Conservation (phyloP, 2,888 invertebrate species). For the Philopedon plagiatum region DNA sequence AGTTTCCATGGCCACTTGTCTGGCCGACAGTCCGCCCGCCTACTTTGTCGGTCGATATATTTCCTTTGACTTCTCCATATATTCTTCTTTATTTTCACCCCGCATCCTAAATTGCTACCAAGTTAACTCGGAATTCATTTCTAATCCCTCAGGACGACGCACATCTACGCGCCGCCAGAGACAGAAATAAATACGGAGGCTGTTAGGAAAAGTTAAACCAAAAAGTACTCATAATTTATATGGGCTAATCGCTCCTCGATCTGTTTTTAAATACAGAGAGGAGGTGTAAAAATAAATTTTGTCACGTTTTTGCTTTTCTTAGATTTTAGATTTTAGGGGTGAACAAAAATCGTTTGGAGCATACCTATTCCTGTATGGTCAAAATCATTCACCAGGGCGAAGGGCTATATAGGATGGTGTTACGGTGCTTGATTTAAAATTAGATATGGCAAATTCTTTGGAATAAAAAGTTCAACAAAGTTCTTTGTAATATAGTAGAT, state of each 20-base stretch:
- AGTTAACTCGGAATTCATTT: constrained; percentile 5
- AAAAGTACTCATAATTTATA: constrained; percentile 33
- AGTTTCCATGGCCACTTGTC: no score
- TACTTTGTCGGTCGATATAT: no score
- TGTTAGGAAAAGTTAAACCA: constrained; percentile 14
- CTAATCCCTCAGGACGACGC: constrained; percentile 29
- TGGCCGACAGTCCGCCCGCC: no score
- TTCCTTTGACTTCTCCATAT: no score
- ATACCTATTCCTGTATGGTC: no score
- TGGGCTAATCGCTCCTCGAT: constrained; percentile 25
- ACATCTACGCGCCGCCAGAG: neutral
- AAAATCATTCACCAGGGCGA: no score
- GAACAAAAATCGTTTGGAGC: neutral
- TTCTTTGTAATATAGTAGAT: no score
- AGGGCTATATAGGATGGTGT: no score
- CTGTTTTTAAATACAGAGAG: constrained; percentile 34
- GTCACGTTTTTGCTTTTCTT: constrained; percentile 28
- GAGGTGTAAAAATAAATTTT: constrained; percentile 34
- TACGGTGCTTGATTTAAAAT: no score
- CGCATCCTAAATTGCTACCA: neutral
- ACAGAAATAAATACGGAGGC: constrained; percentile 18
- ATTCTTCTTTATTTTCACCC: no score
- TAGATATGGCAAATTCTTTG: no score
- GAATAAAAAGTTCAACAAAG: no score
- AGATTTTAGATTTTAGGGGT: constrained; percentile 1